Evolutionary conservation across 2,113 vertebrate species (phyloP), one percentile per base, ranked within the genome.

Genomic region (Ctenomys sociabilis): DNA sequence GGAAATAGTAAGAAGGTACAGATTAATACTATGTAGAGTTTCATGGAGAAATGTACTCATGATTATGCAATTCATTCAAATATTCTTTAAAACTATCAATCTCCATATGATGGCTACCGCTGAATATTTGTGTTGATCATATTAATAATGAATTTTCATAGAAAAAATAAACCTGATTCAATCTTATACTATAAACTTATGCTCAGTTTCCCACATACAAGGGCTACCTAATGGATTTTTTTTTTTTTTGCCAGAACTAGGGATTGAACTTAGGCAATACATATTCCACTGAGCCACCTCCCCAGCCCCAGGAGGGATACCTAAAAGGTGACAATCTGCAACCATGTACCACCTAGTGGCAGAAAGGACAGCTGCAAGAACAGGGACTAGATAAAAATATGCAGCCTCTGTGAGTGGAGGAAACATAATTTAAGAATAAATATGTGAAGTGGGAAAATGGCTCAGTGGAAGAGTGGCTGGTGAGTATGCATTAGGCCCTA

Each of bases 291-390:
- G n/a, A n/a, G n/a, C n/a, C n/a, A n/a, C n/a, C n/a, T n/a, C n/a
- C n/a, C n/a, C n/a, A n/a, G n/a, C n/a, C n/a, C n/a, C n/a, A n/a
- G n/a, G n/a, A 4, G 5, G 57, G 30, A 66, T 88, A 11, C 37
- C 12, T 90, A 66, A 45, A 43, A 80, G 49, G 11, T 95, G 68
- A 93, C 68, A 95, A 75, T 73, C 80, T 93, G 91, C 26, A 59
- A 86, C 16, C 63, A 70, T 28, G 40, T 21, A 94, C 57, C 75
- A 80, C 70, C 70, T 95, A 68, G 82, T 88, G 92, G 77, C 49
- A 93, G 4, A 77, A 70, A 80, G 24, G n/a, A 88, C 43, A 95
- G 95, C 96, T 97, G 85, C 43, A 95, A 94, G 85, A 84, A 96
- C 57, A 97, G 93, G n/a, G 12, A 26, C 57, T 83, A 49, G 26